Evolutionary conservation across 2,888 invertebrate genomes (phyloP).

Genomic region (Perithous albicinctus): DNA sequence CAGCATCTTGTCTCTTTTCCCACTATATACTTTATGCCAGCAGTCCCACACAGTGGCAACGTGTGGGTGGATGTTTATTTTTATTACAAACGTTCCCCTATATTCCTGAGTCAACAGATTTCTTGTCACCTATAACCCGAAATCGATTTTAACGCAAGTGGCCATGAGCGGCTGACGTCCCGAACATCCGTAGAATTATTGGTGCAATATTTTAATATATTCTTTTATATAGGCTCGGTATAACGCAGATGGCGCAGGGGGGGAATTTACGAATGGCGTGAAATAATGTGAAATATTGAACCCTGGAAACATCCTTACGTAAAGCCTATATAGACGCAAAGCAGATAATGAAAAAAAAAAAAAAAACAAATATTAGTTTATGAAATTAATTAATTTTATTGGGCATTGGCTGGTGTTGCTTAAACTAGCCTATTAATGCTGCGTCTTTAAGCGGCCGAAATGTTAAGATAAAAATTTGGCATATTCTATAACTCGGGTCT

Average conservation of each 20-base stretch:
- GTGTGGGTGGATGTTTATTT: conserved; percentile 77
- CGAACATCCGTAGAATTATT: conserved; percentile 57
- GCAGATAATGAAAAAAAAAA: neutral
- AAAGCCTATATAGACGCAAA: neutral
- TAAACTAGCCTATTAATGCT: too few relatives aligned
- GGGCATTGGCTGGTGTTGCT: too few relatives aligned
- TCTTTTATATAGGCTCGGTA: neutral
- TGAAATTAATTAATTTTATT: neutral
- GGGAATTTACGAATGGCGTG: conserved; percentile 20
- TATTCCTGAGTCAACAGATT: conserved; percentile 79
- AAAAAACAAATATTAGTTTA: neutral
- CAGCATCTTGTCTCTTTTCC: conserved; percentile 67
- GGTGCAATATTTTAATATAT: conserved; percentile 61
- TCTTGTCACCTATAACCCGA: conserved; percentile 73
- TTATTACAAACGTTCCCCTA: conserved; percentile 76
- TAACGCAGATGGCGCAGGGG: conserved; percentile 23
- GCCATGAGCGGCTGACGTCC: conserved; percentile 20
- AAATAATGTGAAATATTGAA: conserved; percentile 4
- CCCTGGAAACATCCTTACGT: neutral
- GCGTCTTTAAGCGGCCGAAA: too few relatives aligned
- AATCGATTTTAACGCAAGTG: conserved; percentile 71
- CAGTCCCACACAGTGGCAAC: conserved; percentile 50
- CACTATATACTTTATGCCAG: conserved; percentile 51
- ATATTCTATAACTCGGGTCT: too few relatives aligned
- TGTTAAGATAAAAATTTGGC: too few relatives aligned